A percentile compares a stretch with the other conserved stretches of the same genome.
These are phyloP conservation scores for Phainopepla nitens DNA, from an alignment of 2,113 vertebrate genomes.

Conservation along the genomic window DNA sequence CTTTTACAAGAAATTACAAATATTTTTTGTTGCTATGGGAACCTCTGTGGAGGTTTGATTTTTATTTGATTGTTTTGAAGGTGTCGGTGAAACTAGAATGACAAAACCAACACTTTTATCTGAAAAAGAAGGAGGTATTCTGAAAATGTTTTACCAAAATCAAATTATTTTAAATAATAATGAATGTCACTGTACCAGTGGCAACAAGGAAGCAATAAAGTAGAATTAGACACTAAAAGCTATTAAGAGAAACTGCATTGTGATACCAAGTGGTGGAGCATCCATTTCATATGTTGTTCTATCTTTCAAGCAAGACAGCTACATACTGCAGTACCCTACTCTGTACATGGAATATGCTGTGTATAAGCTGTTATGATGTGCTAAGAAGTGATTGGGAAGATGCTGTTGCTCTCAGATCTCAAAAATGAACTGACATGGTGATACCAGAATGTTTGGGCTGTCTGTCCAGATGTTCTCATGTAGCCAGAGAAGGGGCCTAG, in stretches of 20 bases:
- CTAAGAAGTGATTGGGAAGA: neutral
- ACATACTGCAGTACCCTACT: neutral
- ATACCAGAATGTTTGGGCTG: neutral
- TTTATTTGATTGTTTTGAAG: neutral
- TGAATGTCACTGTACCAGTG: neutral
- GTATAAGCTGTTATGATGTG: neutral
- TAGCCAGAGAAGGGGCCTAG: neutral
- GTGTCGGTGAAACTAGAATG: neutral
- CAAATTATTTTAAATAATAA: neutral
- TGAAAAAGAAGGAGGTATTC: neutral
- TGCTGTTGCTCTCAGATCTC: neutral
- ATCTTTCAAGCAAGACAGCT: neutral
- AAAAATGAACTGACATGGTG: neutral
- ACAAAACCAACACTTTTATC: neutral
- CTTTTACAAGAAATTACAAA: neutral
- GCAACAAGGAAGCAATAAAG: neutral
- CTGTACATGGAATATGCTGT: neutral
- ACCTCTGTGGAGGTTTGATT: neutral
- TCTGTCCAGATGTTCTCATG: neutral
- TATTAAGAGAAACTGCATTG: neutral
- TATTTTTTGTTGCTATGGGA: neutral
- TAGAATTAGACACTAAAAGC: neutral
- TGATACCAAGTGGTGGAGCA: neutral
- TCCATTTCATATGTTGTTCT: neutral
- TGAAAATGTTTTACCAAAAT: neutral